phyloP scores from a whole-genome alignment of 2,113 vertebrate genomes.

The Macquaria ambigua region DNA sequence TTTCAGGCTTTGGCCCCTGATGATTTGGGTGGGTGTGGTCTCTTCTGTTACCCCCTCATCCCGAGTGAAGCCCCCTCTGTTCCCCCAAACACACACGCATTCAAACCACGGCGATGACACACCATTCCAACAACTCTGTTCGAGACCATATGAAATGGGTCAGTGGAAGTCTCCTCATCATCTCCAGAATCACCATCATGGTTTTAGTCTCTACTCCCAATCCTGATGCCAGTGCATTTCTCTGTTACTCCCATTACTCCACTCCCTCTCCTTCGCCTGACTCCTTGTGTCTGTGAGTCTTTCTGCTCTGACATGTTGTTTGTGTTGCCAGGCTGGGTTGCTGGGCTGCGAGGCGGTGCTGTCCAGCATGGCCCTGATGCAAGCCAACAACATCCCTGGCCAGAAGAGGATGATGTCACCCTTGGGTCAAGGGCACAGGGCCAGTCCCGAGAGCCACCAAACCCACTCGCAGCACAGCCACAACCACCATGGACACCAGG shows the following conservation, averaged over 20 bases:
- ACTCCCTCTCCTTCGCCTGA: neutral
- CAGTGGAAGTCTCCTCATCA: slow-evolving; percentile 80
- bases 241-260: slow-evolving; percentile 39
- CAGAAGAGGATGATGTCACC: slow-evolving; percentile 86
- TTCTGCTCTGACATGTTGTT: slow-evolving; percentile 52
- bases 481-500: slow-evolving; percentile 79
- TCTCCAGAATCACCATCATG: slow-evolving; percentile 69
- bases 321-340: slow-evolving; percentile 83
- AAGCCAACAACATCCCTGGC: slow-evolving; percentile 85
- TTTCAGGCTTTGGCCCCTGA: slow-evolving; percentile 84
- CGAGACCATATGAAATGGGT: slow-evolving; percentile 90
- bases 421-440: slow-evolving; percentile 82
- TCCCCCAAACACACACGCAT: slow-evolving; percentile 82
- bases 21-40: slow-evolving; percentile 84
- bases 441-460: slow-evolving; percentile 76
- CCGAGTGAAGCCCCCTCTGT: slow-evolving; percentile 80
- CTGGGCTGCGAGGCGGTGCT: slow-evolving; percentile 87
- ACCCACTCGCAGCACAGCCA: slow-evolving; percentile 74
- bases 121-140: slow-evolving; percentile 86
- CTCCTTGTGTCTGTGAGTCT: slow-evolving; percentile 34
- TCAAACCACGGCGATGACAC: slow-evolving; percentile 85
- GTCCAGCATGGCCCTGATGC: slow-evolving; percentile 89
- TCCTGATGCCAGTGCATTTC: slow-evolving; percentile 48
- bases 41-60: slow-evolving; percentile 81
- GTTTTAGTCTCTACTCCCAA: slow-evolving; percentile 52